These are phyloP conservation scores for Caenorhabditis tropicalis DNA, from an alignment of 1,140 invertebrate species.

Conservation along the genomic window DNA sequence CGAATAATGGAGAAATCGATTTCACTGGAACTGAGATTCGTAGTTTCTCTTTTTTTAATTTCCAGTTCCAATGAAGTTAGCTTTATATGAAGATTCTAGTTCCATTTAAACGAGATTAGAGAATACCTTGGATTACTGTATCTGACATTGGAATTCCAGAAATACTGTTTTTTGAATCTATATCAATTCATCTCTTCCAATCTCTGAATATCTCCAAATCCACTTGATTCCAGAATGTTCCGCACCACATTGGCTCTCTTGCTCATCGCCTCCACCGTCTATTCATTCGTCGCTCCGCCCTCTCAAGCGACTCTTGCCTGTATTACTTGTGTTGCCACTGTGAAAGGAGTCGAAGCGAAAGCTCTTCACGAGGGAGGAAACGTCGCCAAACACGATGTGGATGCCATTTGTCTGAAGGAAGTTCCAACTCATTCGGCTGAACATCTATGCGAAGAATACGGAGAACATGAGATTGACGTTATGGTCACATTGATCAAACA, in stretches of 20 bases:
- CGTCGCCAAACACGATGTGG: background rate
- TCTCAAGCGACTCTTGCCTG: background rate
- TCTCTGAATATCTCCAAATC: background rate
- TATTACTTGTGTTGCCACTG: background rate
- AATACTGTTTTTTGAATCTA: too few relatives aligned
- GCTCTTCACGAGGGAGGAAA: background rate
- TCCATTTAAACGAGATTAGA: too few relatives aligned
- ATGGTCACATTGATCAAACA: background rate
- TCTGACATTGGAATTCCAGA: too few relatives aligned
- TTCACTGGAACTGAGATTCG: too few relatives aligned
- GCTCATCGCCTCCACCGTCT: background rate
- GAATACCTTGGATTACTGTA: too few relatives aligned
- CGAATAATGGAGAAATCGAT: too few relatives aligned
- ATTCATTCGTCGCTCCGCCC: background rate
- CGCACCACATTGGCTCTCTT: background rate
- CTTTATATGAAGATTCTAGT: too few relatives aligned
- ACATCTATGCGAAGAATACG: background rate
- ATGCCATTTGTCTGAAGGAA: background rate
- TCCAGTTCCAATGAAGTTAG: too few relatives aligned
- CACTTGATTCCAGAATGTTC: background rate
- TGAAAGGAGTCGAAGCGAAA: background rate
- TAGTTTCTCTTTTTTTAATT: too few relatives aligned
- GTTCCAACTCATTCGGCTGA: background rate
- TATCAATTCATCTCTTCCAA: too few relatives aligned
- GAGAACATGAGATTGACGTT: background rate